phyloP scores from a whole-genome alignment of 1,140 invertebrate species.

The Pantala flavescens region DNA sequence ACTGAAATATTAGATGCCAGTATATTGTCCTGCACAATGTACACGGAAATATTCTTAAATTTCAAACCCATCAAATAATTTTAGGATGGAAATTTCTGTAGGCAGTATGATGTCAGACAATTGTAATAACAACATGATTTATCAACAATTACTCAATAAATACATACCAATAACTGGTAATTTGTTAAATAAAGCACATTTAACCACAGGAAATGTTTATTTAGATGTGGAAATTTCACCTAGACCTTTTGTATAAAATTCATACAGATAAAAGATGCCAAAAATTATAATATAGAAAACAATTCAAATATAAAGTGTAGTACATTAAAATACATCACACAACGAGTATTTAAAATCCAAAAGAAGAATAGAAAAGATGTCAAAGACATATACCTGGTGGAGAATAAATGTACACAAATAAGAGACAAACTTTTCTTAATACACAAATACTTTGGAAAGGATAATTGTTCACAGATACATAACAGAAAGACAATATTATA shows the following conservation, averaged over 20 bases:
- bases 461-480: not conserved
- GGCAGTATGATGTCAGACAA: no score
- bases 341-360: not conserved
- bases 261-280: not conserved
- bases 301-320: not conserved
- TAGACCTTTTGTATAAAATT: not conserved
- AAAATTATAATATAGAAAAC: not conserved
- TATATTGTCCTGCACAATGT: slow-evolving; percentile 2
- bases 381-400: not conserved
- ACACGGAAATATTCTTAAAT: not conserved
- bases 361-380: not conserved
- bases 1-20: slow-evolving; percentile 6
- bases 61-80: not conserved
- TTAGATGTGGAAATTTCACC: not conserved
- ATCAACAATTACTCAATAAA: not conserved
- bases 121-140: not conserved
- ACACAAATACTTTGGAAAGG: not conserved
- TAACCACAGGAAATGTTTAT: slow-evolving; percentile 10
- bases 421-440: not conserved
- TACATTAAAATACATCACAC: not conserved
- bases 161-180: not conserved
- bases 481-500: not conserved
- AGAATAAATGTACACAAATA: not conserved
- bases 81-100: no score
- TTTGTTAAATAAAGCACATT: not conserved